These are phyloP conservation scores for Microhierax caerulescens DNA, from an alignment of 2,797 vertebrate species.

Conservation along the genomic window DNA sequence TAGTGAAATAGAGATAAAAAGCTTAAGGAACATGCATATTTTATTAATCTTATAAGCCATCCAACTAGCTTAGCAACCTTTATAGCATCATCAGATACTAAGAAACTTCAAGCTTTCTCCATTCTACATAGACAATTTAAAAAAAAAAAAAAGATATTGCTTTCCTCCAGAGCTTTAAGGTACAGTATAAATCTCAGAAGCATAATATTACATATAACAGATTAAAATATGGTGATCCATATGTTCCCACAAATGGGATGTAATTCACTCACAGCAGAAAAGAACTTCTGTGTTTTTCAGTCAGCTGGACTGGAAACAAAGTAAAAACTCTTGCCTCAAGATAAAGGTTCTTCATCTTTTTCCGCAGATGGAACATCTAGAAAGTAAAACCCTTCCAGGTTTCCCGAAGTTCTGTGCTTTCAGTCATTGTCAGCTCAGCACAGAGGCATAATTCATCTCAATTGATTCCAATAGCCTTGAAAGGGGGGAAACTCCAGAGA, in stretches of 20 bases:
- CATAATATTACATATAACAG: neutral
- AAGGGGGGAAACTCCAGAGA: neutral
- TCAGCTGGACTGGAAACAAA: neutral
- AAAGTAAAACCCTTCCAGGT: neutral
- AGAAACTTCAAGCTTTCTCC: neutral
- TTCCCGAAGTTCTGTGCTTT: neutral
- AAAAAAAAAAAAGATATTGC: neutral
- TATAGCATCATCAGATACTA: neutral
- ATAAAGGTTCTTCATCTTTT: neutral
- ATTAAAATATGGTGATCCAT: slow-evolving; percentile 7
- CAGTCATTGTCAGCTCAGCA: neutral
- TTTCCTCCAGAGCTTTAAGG: neutral
- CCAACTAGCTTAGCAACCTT: neutral
- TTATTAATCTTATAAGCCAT: neutral
- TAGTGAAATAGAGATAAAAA: neutral
- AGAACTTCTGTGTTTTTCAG: neutral
- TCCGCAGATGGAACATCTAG: neutral
- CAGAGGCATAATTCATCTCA: neutral
- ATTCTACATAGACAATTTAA: neutral
- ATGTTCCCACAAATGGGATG: neutral
- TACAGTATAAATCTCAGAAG: neutral
- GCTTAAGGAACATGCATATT: neutral
- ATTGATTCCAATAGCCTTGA: neutral
- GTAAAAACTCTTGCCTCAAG: neutral
- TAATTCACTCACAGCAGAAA: neutral